phyloP scores from a whole-genome alignment of 2,888 invertebrate species.

The Autographa pulchrina region DNA sequence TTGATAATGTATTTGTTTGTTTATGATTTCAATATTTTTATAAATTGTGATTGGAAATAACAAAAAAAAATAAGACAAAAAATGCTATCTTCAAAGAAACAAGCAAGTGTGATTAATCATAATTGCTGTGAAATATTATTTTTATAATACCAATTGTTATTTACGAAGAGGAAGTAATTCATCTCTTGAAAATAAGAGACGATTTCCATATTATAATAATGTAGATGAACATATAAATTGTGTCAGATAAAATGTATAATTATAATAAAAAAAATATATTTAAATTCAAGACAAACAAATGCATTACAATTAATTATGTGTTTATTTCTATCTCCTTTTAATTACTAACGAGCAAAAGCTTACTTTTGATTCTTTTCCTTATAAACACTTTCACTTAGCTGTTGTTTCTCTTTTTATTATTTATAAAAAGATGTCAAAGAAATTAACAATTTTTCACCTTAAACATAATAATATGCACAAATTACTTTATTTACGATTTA shows the following conservation, averaged over 20 bases:
- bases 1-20: conserved; percentile 60
- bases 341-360: neutral
- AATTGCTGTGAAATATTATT: conserved; percentile 43
- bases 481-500: neutral
- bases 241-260: no score
- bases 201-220: no score
- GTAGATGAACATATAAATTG: no score
- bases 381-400: neutral
- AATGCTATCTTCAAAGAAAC: conserved; percentile 1
- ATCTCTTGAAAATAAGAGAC: no score
- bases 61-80: neutral
- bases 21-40: conserved; percentile 13
- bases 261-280: no score
- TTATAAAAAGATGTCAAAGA: no score
- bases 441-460: no score
- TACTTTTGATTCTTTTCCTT: neutral
- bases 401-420: no score
- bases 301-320: neutral
- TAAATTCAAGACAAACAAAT: neutral
- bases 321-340: neutral
- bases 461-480: no score
- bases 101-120: conserved; percentile 39
- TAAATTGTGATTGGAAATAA: neutral
- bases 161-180: neutral
- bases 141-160: neutral